Evolutionary conservation across 2,888 invertebrate species (phyloP).

Genomic region (Scrobipalpa costella): DNA sequence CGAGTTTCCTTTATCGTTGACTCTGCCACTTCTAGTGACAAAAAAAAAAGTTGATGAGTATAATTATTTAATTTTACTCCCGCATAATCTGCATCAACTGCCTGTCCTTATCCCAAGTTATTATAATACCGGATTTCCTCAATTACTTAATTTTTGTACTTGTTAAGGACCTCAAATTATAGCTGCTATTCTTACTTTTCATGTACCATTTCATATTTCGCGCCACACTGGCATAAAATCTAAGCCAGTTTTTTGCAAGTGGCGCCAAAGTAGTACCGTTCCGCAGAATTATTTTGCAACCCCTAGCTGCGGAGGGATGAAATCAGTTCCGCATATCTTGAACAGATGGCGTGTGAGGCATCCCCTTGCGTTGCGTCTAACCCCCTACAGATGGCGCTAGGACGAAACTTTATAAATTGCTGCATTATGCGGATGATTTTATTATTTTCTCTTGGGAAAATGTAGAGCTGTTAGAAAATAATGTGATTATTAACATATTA

Average conservation of each 20-base stretch:
- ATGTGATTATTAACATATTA: too few relatives aligned
- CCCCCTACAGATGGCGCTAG: conserved; percentile 54
- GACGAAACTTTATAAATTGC: neutral
- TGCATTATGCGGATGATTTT: neutral
- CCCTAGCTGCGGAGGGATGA: conserved; percentile 67
- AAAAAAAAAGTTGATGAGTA: too few relatives aligned
- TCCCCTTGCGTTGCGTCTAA: conserved; percentile 31
- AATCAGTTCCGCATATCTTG: conserved; percentile 45
- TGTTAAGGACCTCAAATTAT: too few relatives aligned
- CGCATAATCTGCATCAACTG: too few relatives aligned
- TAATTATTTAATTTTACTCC: too few relatives aligned
- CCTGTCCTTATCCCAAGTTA: too few relatives aligned
- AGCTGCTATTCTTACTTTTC: neutral
- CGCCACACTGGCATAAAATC: neutral
- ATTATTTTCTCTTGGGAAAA: neutral
- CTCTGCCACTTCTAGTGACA: too few relatives aligned
- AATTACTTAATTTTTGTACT: too few relatives aligned
- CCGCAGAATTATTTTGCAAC: conserved; percentile 73
- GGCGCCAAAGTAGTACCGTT: conserved; percentile 53
- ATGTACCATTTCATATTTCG: neutral
- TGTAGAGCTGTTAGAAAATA: too few relatives aligned
- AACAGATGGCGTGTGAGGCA: conserved; percentile 60
- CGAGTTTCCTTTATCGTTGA: too few relatives aligned
- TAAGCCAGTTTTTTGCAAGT: conserved; percentile 43
- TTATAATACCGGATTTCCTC: too few relatives aligned